Evolutionary conservation across 2,888 invertebrate genomes (phyloP).

Genomic region (Ochropacha duplaris): DNA sequence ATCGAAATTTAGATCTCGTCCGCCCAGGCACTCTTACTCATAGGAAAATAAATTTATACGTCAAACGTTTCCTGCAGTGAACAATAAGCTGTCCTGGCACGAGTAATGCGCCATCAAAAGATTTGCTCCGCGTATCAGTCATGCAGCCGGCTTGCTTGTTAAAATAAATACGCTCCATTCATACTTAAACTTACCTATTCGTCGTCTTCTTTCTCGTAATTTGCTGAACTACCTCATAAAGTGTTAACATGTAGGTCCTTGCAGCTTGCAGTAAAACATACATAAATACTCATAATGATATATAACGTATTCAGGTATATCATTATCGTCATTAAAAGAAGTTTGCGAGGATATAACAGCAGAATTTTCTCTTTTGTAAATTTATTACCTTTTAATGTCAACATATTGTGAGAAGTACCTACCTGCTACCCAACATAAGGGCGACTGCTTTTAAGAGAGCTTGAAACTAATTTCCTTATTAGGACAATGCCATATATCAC

Average conservation of each 20-base stretch:
- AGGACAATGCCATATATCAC: too few relatives aligned
- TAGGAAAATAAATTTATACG: neutral
- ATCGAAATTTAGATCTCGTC: too few relatives aligned
- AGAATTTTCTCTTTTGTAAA: neutral
- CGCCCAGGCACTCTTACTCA: too few relatives aligned
- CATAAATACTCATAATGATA: neutral
- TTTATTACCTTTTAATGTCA: neutral
- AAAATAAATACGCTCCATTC: slow-evolving; percentile 50
- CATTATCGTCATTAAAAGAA: neutral
- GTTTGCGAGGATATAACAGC: neutral
- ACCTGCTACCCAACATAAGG: slow-evolving; percentile 3
- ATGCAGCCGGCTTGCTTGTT: slow-evolving; percentile 48
- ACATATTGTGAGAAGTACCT: neutral
- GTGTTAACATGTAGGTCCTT: neutral
- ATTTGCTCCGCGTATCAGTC: slow-evolving; percentile 56
- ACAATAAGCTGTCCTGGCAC: slow-evolving; percentile 36
- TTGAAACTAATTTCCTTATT: slow-evolving; percentile 48
- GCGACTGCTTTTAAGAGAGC: slow-evolving; percentile 36
- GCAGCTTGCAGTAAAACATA: neutral
- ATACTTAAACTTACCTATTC: slow-evolving; percentile 48
- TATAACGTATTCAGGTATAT: neutral
- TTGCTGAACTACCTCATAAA: neutral
- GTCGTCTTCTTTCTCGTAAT: slow-evolving; percentile 28
- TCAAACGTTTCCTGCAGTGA: slow-evolving; percentile 5
- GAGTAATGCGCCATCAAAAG: slow-evolving; percentile 54